Percentiles rank a stretch among this genome's conserved stretches.
Conservation (phyloP, 2,113 vertebrate species). For the Otus sunia region DNA sequence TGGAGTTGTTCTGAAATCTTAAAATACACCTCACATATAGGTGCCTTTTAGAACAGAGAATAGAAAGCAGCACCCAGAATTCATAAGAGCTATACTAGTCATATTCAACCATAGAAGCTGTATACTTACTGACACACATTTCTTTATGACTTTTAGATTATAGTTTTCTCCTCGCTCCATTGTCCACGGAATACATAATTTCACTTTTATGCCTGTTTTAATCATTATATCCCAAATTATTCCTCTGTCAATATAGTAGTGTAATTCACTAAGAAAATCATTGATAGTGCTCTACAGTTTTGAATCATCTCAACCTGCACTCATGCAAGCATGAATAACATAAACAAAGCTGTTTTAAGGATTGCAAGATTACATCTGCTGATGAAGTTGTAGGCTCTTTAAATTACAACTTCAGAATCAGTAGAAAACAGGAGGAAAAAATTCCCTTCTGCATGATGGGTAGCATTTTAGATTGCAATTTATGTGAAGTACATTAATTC, state of each 20-base stretch:
- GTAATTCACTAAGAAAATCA: neutral
- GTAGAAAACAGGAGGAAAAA: neutral
- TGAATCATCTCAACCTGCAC: neutral
- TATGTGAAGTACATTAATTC: neutral
- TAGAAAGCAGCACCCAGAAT: neutral
- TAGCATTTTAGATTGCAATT: neutral
- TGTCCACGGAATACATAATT: neutral
- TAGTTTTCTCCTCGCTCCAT: neutral
- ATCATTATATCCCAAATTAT: neutral
- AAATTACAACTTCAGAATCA: neutral
- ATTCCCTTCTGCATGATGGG: neutral
- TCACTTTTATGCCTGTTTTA: neutral
- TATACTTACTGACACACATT: neutral
- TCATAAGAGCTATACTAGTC: neutral
- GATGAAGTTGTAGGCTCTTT: neutral
- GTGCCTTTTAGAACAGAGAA: neutral
- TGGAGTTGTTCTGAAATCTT: neutral
- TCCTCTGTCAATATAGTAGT: neutral
- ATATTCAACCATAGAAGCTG: neutral
- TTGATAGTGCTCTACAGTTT: neutral
- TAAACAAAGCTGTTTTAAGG: neutral
- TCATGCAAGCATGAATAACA: neutral
- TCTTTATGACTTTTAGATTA: neutral
- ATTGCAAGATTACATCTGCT: neutral
- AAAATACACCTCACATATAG: neutral